Percentiles rank a stretch among this genome's conserved stretches.
phyloP scores from a whole-genome alignment of 2,797 vertebrate species.

The Spinibarbus caldwelli region DNA sequence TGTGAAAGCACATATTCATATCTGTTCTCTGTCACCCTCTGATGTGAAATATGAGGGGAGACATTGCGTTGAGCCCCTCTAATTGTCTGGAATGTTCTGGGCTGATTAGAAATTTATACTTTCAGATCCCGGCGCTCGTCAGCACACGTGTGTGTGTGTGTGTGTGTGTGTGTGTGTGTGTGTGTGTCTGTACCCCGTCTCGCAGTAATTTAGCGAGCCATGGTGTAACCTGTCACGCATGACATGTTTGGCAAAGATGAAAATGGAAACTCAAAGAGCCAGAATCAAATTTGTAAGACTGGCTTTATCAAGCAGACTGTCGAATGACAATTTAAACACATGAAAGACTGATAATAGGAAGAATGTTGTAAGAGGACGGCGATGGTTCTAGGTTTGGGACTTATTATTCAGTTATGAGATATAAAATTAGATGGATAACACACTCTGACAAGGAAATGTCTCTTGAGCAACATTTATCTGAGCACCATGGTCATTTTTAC shows the following conservation, averaged over 20 bases:
- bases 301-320: conserved; percentile 44
- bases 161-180: background rate
- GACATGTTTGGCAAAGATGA: conserved; percentile 52
- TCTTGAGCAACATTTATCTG: background rate
- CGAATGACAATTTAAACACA: conserved; percentile 48
- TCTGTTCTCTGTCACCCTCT: conserved; percentile 51
- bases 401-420: conserved; percentile 25
- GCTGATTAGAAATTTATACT: conserved; percentile 58
- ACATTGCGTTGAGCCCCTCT: conserved; percentile 42
- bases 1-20: conserved; percentile 36
- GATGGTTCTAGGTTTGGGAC: background rate
- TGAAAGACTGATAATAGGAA: conserved; percentile 37
- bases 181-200: conserved; percentile 17
- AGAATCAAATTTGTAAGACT: conserved; percentile 54
- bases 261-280: conserved; percentile 44
- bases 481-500: background rate
- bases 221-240: conserved; percentile 37
- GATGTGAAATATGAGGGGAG: conserved; percentile 45
- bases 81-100: conserved; percentile 55
- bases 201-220: conserved; percentile 46
- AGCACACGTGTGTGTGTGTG: background rate
- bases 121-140: conserved; percentile 42
- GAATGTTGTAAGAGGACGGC: background rate
- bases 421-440: conserved; percentile 23
- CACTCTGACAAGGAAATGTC: conserved; percentile 9